These are phyloP conservation scores for Ernsta delagoae DNA, from an alignment of 2,888 invertebrate species.

Conservation along the genomic window DNA sequence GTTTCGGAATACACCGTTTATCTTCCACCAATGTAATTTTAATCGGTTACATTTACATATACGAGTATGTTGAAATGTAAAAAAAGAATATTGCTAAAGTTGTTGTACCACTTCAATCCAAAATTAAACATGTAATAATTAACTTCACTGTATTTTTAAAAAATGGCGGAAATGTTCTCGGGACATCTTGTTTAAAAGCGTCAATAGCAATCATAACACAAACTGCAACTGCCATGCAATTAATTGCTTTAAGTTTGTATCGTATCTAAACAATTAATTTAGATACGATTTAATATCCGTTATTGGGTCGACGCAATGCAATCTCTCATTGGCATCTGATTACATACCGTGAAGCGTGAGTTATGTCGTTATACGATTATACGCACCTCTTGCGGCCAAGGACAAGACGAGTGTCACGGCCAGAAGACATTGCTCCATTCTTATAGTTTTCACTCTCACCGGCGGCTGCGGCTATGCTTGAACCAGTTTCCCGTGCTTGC, in stretches of 20 bases:
- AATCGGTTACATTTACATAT: too few species aligned
- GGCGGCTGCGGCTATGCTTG: slow-evolving; percentile 39
- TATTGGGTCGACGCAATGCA: slow-evolving; percentile 9
- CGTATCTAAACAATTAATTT: not conserved
- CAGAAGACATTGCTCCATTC: slow-evolving; percentile 61
- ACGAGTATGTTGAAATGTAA: too few species aligned
- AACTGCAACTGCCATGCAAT: not conserved
- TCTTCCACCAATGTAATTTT: too few species aligned
- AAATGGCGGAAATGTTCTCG: too few species aligned
- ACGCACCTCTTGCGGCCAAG: slow-evolving; percentile 67
- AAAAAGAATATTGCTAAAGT: too few species aligned
- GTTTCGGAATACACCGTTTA: too few species aligned
- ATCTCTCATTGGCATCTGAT: slow-evolving; percentile 17
- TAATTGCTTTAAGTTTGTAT: not conserved
- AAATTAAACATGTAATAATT: too few species aligned
- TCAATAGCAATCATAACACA: not conserved
- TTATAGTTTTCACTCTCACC: slow-evolving; percentile 43
- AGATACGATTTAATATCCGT: not conserved
- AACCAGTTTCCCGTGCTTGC: slow-evolving; percentile 44
- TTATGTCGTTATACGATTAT: slow-evolving; percentile 45
- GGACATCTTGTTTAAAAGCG: too few species aligned
- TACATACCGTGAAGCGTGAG: slow-evolving; percentile 18
- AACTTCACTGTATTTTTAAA: not conserved
- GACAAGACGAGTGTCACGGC: slow-evolving; percentile 59
- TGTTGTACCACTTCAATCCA: too few species aligned